Conservation (phyloP, 2,797 vertebrate species). For the Esox masquinongy region DNA sequence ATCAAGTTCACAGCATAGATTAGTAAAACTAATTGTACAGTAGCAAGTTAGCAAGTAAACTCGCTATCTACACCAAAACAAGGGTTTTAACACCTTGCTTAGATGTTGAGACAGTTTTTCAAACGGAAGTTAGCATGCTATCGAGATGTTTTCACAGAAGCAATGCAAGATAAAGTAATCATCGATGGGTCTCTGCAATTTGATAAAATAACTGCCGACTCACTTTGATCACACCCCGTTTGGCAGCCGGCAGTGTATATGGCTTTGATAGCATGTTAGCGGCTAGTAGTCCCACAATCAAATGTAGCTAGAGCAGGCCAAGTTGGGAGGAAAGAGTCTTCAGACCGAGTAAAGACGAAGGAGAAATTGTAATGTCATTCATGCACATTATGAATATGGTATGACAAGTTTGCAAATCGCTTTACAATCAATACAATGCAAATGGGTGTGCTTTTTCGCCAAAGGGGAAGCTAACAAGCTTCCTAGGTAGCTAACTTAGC, state of each 20-base stretch:
- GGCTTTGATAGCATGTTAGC: not conserved
- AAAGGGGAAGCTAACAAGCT: constrained; percentile 51
- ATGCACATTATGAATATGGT: not conserved
- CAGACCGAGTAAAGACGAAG: not conserved
- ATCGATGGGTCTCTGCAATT: not conserved
- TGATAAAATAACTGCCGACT: constrained; percentile 11
- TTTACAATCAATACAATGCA: not conserved
- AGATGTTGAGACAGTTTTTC: not conserved
- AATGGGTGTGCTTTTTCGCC: not conserved
- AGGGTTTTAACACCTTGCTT: not conserved
- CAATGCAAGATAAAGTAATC: not conserved
- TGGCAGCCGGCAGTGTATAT: not conserved
- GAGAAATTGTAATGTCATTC: not conserved
- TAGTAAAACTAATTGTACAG: not conserved
- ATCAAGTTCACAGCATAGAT: not conserved
- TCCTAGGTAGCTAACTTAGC: constrained; percentile 2
- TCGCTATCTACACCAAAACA: constrained; percentile 3
- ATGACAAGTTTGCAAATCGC: not conserved
- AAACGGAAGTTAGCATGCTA: not conserved
- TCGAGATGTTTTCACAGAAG: not conserved
- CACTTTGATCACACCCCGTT: constrained; percentile 15
- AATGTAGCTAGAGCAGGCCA: not conserved
- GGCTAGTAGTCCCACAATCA: not conserved
- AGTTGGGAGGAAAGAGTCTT: not conserved
- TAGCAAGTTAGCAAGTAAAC: not conserved